phyloP scores from a whole-genome alignment of 2,113 vertebrate genomes.

The Syrmaticus mikado region DNA sequence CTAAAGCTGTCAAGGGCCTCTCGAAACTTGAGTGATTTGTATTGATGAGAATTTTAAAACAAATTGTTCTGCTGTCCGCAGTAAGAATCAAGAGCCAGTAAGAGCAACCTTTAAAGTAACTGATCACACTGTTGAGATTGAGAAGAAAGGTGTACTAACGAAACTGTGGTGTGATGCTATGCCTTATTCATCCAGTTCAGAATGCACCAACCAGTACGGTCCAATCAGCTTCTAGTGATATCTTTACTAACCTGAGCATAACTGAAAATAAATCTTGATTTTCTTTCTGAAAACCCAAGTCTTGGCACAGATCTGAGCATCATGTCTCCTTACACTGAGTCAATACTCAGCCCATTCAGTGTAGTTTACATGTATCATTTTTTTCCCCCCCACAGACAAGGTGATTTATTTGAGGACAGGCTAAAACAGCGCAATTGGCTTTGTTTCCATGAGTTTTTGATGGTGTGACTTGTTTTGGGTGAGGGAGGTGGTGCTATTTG shows the following conservation, averaged over 20 bases:
- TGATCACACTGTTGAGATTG: not conserved
- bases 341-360: not conserved
- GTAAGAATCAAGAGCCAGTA: not conserved
- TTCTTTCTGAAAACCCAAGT: not conserved
- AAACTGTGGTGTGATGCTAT: not conserved
- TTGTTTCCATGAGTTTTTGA: not conserved
- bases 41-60: not conserved
- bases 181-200: not conserved
- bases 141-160: not conserved
- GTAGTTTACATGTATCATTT: not conserved
- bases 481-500: too few relatives aligned
- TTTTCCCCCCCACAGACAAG: not conserved
- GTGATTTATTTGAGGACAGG: not conserved
- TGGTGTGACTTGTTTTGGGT: not conserved
- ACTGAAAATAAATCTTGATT: not conserved
- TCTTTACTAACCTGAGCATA: not conserved
- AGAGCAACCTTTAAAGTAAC: not conserved
- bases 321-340: not conserved
- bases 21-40: not conserved
- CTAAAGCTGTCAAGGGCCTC: not conserved
- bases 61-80: not conserved
- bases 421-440: not conserved
- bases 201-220: not conserved
- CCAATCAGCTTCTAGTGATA: not conserved
- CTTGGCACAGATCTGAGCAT: not conserved